These are phyloP conservation scores for Menidia beryllina DNA, from an alignment of 2,113 vertebrate species.

Conservation along the genomic window DNA sequence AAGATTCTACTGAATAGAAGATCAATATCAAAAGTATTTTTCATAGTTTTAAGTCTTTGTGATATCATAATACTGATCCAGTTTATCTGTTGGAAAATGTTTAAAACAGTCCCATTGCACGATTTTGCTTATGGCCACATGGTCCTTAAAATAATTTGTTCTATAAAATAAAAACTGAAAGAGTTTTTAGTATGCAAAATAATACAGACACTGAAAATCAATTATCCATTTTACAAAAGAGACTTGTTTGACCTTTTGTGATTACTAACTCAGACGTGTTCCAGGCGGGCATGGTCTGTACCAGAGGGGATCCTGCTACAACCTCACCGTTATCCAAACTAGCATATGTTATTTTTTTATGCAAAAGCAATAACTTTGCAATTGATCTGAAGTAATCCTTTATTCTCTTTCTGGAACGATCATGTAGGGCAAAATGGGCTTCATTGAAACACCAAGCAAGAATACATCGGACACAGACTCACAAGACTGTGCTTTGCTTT, in stretches of 20 bases:
- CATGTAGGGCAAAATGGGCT: conserved; percentile 73
- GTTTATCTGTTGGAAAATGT: conserved; percentile 54
- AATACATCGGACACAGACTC: conserved; percentile 62
- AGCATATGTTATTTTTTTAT: conserved; percentile 73
- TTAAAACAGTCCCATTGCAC: conserved; percentile 67
- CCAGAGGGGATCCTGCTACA: conserved; percentile 37
- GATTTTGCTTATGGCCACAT: conserved; percentile 37
- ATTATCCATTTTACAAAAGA: conserved; percentile 67
- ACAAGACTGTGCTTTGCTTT: conserved; percentile 66
- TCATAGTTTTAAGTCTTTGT: conserved; percentile 2
- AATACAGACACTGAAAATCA: conserved; percentile 72
- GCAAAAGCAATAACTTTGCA: conserved; percentile 74
- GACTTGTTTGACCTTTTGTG: conserved; percentile 52
- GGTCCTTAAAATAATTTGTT: conserved; percentile 43
- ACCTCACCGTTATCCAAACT: conserved; percentile 45
- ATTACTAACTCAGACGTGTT: conserved; percentile 49
- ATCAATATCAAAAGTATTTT: conserved; percentile 26
- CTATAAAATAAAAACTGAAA: conserved; percentile 64
- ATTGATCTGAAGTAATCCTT: conserved; percentile 70
- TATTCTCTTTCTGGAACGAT: conserved; percentile 80
- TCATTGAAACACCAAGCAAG: conserved; percentile 79
- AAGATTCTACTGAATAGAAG: conserved; percentile 28
- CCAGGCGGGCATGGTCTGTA: conserved; percentile 46
- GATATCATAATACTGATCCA: conserved; percentile 56
- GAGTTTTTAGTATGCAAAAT: conserved; percentile 43